Evolutionary conservation across 1,140 invertebrate genomes (phyloP), one percentile per base, ranked within the genome.

Genomic region (Drosophila repletoides): DNA sequence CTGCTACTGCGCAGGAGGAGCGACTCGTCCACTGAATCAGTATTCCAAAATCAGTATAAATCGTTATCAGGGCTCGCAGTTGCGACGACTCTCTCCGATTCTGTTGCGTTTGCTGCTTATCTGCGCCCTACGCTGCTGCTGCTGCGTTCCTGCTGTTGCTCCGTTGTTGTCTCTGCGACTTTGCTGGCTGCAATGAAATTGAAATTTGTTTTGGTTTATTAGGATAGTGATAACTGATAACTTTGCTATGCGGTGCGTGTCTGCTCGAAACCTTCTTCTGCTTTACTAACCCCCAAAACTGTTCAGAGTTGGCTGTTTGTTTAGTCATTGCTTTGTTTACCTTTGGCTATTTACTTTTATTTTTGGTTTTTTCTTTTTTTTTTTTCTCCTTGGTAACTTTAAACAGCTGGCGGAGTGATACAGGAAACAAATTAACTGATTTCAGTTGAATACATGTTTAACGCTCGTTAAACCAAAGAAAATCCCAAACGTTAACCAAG

Each of bases 171-270:
- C 46, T 51, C 10, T 46, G 73, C 40, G 73, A 61, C 66, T 31
- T 22, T 43, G 59, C 59, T 52, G 29, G 7, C 70, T 65, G 46
- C 22, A 70, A 84, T 75, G 63, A 77, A 83, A 70, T 46, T 84
- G 31, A 70, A 81, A 77, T 73, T 81, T 73, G 72, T 68, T 83
- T 73, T 70, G 73, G 53, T 45, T 77, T 79, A 84, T 83, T 74
- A 52, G 67, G 43, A 66, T 48, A 66, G 28, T 46, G 76, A 81
- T 84, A 84, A 70, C 21, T n/a, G n/a, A n/a, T n/a, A n/a, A n/a
- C n/a, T 10, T 9, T 34, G 40, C 7, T n/a, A n/a, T n/a, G n/a
- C n/a, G 26, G 14, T 33, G 17, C n/a, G 10, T 33, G 12, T 10
- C 10, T 3, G 26, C 14, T 12, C 1, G 24, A 15, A 19, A 49